These are phyloP conservation scores for Gryon sp. DNA, from an alignment of 1,140 invertebrate species.

Conservation along the genomic window DNA sequence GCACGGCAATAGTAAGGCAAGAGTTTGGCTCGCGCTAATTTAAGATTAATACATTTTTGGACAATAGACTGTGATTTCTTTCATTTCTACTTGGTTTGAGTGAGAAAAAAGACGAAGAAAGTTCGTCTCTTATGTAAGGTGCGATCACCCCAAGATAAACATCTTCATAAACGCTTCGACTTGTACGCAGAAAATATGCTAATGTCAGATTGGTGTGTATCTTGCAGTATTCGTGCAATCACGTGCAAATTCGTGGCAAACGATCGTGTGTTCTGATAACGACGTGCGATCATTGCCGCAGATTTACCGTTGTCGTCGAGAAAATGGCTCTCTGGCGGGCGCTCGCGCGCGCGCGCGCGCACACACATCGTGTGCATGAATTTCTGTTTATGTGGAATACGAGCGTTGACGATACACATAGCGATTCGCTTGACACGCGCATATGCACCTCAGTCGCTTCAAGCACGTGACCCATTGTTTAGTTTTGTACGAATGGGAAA, in stretches of 20 bases:
- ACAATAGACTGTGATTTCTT: too few relatives aligned
- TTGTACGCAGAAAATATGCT: conserved; percentile 47
- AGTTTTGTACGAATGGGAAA: conserved; percentile 34
- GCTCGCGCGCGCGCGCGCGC: too few relatives aligned
- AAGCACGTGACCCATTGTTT: conserved; percentile 55
- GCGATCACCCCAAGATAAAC: conserved; percentile 44
- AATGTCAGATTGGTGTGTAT: conserved; percentile 45
- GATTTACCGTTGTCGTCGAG: conserved; percentile 50
- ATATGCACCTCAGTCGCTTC: conserved; percentile 29
- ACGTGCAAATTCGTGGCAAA: conserved; percentile 52
- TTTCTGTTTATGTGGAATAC: conserved; percentile 54
- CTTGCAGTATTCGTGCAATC: conserved; percentile 33
- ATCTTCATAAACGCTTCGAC: conserved; percentile 49
- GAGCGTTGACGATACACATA: conserved; percentile 8
- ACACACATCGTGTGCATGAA: conserved; percentile 38
- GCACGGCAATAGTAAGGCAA: too few relatives aligned
- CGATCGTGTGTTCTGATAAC: conserved; percentile 42
- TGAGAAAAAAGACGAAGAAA: conserved; percentile 5
- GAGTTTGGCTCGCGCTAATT: too few relatives aligned
- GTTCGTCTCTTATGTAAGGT: conserved; percentile 30
- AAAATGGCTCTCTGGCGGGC: conserved; percentile 4
- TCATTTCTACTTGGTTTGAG: too few relatives aligned
- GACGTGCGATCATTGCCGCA: conserved; percentile 15
- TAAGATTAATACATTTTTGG: too few relatives aligned
- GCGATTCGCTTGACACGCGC: conserved; percentile 30